Evolutionary conservation across 2,113 vertebrate species (phyloP).

Genomic region (Atractosteus spatula): DNA sequence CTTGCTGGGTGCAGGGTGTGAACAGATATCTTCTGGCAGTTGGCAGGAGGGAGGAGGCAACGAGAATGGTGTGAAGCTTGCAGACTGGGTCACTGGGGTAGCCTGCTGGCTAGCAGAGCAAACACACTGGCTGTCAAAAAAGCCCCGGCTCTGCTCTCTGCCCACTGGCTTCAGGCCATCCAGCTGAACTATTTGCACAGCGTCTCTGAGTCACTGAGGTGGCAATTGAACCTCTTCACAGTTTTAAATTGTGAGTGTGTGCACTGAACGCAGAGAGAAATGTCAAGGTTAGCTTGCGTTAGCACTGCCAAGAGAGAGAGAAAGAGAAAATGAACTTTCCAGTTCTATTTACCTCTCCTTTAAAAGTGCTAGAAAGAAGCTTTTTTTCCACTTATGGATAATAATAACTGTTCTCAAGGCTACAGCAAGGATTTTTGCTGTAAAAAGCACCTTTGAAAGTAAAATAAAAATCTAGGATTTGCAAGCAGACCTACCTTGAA

Average conservation of each 20-base stretch:
- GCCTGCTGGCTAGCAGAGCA: too few species aligned
- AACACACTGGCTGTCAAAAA: neutral
- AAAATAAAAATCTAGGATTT: too few species aligned
- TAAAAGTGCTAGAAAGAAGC: neutral
- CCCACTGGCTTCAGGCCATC: conserved; percentile 65
- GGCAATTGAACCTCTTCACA: conserved; percentile 73
- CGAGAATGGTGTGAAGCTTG: conserved; percentile 52
- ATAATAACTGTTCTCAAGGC: too few species aligned
- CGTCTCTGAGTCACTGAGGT: conserved; percentile 69
- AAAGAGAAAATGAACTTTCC: conserved; percentile 45
- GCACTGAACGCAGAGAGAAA: conserved; percentile 42
- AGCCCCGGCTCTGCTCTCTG: too few species aligned
- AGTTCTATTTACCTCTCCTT: conserved; percentile 45
- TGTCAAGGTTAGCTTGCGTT: conserved; percentile 66
- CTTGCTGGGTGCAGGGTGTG: conserved; percentile 82
- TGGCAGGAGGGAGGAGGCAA: conserved; percentile 70
- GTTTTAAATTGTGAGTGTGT: conserved; percentile 71
- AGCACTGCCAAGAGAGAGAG: conserved; percentile 24
- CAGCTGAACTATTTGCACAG: conserved; percentile 64
- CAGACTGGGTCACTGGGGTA: conserved; percentile 62
- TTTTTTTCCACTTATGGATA: too few species aligned
- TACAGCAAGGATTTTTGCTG: too few species aligned
- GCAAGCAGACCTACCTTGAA: too few species aligned
- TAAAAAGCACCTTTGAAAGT: too few species aligned
- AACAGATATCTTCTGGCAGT: conserved; percentile 89